Conservation (phyloP, 2,888 invertebrate genomes). For the Drosophila lutescens region DNA sequence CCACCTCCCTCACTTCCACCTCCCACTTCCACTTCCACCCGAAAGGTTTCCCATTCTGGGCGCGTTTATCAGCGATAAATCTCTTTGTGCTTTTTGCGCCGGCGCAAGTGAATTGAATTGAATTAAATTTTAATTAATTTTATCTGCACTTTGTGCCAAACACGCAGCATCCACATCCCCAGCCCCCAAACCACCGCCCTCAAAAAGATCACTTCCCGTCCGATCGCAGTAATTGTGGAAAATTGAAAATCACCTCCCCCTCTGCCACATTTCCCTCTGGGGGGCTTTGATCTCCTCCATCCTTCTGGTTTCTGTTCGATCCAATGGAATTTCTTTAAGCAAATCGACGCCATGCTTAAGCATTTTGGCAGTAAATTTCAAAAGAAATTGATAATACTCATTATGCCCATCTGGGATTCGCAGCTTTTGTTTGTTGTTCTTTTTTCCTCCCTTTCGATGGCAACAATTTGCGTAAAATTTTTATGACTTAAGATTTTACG, state of each 20-base stretch:
- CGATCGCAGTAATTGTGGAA: conserved; percentile 72
- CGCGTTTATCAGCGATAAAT: conserved; percentile 81
- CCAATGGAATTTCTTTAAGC: conserved; percentile 77
- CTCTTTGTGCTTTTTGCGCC: conserved; percentile 78
- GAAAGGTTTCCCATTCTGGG: conserved; percentile 66
- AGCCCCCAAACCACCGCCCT: not conserved
- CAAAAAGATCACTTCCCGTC: conserved; percentile 53
- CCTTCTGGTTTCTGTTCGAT: conserved; percentile 63
- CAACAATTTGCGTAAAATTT: conserved; percentile 69
- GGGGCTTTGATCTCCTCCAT: conserved; percentile 65
- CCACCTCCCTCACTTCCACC: conserved; percentile 1
- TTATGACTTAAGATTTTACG: conserved; percentile 67
- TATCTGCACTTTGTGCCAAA: conserved; percentile 70
- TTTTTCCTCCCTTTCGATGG: conserved; percentile 43
- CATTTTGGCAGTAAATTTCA: conserved; percentile 80
- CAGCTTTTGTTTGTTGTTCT: conserved; percentile 16
- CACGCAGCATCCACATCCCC: conserved; percentile 36
- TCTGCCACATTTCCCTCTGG: not conserved
- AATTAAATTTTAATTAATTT: conserved; percentile 80
- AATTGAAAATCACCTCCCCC: conserved; percentile 69
- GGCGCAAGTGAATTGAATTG: conserved; percentile 81
- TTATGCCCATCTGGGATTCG: conserved; percentile 42
- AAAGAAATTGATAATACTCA: conserved; percentile 75
- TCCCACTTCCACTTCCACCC: not conserved
- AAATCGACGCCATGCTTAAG: conserved; percentile 82